These are phyloP conservation scores for Callipepla squamata DNA, from an alignment of 2,113 vertebrate species.

Conservation along the genomic window DNA sequence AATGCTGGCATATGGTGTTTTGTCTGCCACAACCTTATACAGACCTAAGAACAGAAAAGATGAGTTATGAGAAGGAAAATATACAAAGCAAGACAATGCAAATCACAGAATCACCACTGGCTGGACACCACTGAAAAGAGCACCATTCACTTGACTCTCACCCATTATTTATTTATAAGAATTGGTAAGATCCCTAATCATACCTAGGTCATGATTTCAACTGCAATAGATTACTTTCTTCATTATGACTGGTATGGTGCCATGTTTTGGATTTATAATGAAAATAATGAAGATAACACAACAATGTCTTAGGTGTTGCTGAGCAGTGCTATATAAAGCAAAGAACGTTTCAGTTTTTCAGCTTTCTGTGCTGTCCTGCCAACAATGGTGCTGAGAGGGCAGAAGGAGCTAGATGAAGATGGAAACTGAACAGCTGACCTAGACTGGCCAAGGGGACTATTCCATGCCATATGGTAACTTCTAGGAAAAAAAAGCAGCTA, in stretches of 20 bases:
- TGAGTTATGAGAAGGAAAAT: conserved; percentile 23
- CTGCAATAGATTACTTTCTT: not conserved
- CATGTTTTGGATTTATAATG: not conserved
- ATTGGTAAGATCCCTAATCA: not conserved
- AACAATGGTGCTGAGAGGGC: not conserved
- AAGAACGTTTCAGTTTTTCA: not conserved
- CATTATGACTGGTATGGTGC: not conserved
- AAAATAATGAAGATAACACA: not conserved
- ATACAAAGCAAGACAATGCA: not conserved
- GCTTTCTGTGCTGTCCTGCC: not conserved
- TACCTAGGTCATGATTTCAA: not conserved
- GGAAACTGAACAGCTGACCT: not conserved
- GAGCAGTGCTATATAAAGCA: not conserved
- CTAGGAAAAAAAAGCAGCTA: not conserved
- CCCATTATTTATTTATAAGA: too few relatives aligned
- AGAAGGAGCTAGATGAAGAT: not conserved
- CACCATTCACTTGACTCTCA: too few relatives aligned
- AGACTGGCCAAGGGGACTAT: not conserved
- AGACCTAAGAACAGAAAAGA: conserved; percentile 78
- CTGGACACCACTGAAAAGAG: too few relatives aligned
- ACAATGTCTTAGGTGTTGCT: not conserved
- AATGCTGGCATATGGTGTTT: conserved; percentile 77
- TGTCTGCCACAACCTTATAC: conserved; percentile 82
- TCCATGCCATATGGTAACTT: not conserved
- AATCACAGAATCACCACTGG: not conserved